Percentiles rank a stretch among this genome's conserved stretches.
Conservation (phyloP, 2,113 vertebrate genomes). For the Psittacara wagleri region DNA sequence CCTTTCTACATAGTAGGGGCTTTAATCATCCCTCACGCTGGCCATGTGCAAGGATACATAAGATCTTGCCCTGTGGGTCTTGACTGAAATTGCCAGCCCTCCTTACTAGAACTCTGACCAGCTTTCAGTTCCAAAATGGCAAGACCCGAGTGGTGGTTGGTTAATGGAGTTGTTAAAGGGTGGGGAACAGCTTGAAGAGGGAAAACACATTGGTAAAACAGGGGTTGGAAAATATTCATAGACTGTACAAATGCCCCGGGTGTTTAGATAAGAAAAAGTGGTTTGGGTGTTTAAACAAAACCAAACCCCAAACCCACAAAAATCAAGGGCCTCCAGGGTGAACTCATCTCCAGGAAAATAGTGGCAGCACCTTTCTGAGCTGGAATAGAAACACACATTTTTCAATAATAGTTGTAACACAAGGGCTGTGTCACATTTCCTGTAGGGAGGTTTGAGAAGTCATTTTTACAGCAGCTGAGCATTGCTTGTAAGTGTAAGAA, state of each 20-base stretch:
- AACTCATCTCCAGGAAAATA: neutral
- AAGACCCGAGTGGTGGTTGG: neutral
- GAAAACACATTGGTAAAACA: neutral
- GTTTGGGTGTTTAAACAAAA: neutral
- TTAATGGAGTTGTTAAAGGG: neutral
- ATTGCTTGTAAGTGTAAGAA: constrained; percentile 17
- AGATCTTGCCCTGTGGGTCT: neutral
- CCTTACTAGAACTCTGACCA: neutral
- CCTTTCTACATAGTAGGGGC: neutral
- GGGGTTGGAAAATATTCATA: neutral
- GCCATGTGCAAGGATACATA: neutral
- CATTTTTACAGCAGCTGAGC: constrained; percentile 22
- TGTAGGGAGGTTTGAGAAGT: constrained; percentile 30
- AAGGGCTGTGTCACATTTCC: constrained; percentile 9
- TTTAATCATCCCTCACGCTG: neutral
- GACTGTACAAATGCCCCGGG: neutral
- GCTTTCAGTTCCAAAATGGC: neutral
- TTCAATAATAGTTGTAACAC: neutral
- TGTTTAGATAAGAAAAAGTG: neutral
- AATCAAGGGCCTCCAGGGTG: neutral
- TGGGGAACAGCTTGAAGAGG: neutral
- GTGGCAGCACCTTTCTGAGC: neutral
- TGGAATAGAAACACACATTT: neutral
- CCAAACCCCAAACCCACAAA: neutral
- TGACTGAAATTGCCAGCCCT: neutral